Evolutionary conservation across 2,888 invertebrate genomes (phyloP).

Genomic region (Ophion costatus): DNA sequence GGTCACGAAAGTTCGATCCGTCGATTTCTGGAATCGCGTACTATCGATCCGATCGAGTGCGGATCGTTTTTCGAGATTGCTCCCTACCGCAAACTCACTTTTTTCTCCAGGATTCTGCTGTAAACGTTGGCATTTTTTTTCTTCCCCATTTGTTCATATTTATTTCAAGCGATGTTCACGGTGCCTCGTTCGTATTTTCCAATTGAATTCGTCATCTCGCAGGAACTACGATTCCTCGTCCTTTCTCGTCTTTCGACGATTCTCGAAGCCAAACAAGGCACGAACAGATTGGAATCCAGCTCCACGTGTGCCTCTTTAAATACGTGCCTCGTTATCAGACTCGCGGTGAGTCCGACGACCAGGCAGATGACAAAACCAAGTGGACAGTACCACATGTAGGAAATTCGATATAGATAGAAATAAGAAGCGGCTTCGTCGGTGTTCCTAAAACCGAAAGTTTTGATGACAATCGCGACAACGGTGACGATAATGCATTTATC

Average conservation of each 20-base stretch:
- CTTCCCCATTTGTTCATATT: neutral
- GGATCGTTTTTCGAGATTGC: neutral
- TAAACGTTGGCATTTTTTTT: neutral
- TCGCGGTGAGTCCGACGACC: constrained; percentile 67
- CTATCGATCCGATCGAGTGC: neutral
- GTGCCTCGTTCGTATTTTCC: constrained; percentile 41
- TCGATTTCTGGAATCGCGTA: constrained; percentile 2
- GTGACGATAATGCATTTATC: neutral
- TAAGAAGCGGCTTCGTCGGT: constrained; percentile 67
- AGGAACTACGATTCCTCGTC: constrained; percentile 6
- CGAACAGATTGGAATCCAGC: constrained; percentile 73
- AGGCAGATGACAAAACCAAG: constrained; percentile 74
- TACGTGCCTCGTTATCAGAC: constrained; percentile 55
- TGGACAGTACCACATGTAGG: constrained; percentile 80
- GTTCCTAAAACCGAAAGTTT: constrained; percentile 58
- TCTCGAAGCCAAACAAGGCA: constrained; percentile 71
- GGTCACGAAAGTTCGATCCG: constrained; percentile 28
- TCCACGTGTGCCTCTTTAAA: constrained; percentile 53
- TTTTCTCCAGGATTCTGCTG: neutral
- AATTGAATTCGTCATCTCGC: constrained; percentile 37
- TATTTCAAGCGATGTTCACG: constrained; percentile 38
- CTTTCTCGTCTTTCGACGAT: constrained; percentile 63
- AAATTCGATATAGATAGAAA: constrained; percentile 79
- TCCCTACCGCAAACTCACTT: neutral
- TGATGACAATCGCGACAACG: neutral